A percentile compares a stretch with the other conserved stretches of the same genome.
These are phyloP conservation scores for Pangasius krempfi DNA, from an alignment of 2,797 vertebrate species.

Conservation along the genomic window DNA sequence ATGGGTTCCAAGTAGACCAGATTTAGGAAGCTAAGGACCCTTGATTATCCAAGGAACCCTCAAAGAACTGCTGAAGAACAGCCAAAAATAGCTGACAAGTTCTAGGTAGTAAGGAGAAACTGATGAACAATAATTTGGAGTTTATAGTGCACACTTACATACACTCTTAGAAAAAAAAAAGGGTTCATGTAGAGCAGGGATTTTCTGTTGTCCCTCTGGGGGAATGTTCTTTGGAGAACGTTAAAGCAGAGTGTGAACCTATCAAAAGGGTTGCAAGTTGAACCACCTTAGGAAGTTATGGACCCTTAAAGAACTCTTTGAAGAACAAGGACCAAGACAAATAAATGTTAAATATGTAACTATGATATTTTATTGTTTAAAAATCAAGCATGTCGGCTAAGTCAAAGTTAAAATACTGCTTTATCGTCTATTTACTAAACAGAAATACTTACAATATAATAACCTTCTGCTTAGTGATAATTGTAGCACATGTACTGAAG, in stretches of 20 bases:
- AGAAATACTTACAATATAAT: not conserved
- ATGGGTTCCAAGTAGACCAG: not conserved
- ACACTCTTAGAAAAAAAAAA: no score
- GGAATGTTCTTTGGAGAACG: not conserved
- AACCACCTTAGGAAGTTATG: not conserved
- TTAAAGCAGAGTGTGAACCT: not conserved
- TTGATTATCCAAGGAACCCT: not conserved
- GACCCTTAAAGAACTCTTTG: not conserved
- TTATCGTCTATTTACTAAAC: not conserved
- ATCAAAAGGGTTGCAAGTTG: no score
- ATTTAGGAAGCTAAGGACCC: not conserved
- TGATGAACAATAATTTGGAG: not conserved
- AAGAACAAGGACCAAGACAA: not conserved
- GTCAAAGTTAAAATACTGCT: not conserved
- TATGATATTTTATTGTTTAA: not conserved
- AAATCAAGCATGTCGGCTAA: not conserved
- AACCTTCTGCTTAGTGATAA: not conserved
- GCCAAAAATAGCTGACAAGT: not conserved
- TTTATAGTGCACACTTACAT: not conserved
- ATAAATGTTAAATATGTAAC: not conserved
- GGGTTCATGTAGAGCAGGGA: not conserved
- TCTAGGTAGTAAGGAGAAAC: not conserved
- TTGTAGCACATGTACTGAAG: not conserved
- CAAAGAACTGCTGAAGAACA: not conserved
- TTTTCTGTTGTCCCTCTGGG: not conserved